phyloP scores from a whole-genome alignment of 1,140 invertebrate genomes.

The Caenorhabditis brenneri region DNA sequence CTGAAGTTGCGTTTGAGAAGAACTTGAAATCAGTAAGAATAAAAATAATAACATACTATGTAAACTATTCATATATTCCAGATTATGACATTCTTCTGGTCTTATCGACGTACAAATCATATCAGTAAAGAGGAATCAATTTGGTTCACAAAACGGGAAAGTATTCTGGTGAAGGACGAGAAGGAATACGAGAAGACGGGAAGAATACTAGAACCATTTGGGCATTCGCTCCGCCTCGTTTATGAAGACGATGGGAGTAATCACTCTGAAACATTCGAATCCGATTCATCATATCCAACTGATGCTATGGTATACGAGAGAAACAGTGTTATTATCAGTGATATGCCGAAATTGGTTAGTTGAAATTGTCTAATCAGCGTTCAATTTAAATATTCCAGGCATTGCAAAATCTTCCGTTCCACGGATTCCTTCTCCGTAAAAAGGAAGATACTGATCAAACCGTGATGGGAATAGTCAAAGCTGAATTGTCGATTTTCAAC shows the following conservation, averaged over 20 bases:
- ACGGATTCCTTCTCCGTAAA: not conserved
- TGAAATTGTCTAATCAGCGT: not conserved
- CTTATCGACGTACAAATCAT: not conserved
- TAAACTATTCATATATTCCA: not conserved
- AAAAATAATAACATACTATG: not conserved
- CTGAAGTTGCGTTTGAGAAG: not conserved
- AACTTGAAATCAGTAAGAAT: slow-evolving; percentile 1
- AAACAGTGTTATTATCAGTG: slow-evolving; percentile 15
- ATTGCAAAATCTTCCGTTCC: not conserved
- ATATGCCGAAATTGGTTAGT: not conserved
- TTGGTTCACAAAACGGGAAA: slow-evolving; percentile 22
- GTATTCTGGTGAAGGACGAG: not conserved
- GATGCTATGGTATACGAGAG: slow-evolving; percentile 23
- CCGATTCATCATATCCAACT: not conserved
- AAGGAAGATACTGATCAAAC: not conserved
- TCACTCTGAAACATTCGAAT: not conserved
- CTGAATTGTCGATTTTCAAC: slow-evolving; percentile 18
- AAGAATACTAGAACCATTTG: not conserved
- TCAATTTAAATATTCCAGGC: not conserved
- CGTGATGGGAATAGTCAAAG: slow-evolving; percentile 1
- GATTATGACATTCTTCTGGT: slow-evolving; percentile 1
- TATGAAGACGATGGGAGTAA: not conserved
- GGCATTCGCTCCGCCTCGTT: not conserved
- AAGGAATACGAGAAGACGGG: not conserved
- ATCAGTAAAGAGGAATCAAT: slow-evolving; percentile 20